These are phyloP conservation scores for Cyclophora albipunctata DNA, from an alignment of 2,888 invertebrate genomes.

Conservation along the genomic window DNA sequence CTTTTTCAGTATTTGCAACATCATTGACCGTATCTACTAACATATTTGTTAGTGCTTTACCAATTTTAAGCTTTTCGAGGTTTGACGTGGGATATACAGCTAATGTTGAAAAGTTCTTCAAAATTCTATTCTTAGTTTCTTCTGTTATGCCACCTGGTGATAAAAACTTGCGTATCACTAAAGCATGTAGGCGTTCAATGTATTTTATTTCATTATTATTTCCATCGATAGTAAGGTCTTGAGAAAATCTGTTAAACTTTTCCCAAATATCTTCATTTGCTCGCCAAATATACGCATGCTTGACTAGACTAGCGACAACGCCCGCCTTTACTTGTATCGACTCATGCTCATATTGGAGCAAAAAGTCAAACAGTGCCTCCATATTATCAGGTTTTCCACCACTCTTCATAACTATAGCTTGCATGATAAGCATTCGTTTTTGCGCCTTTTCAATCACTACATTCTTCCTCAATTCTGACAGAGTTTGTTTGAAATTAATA, in stretches of 20 bases:
- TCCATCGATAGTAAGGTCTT: constrained; percentile 48
- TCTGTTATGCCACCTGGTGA: too few species aligned
- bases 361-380: constrained; percentile 23
- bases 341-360: constrained; percentile 39
- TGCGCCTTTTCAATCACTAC: constrained; percentile 34
- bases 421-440: constrained; percentile 44
- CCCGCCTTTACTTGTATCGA: constrained; percentile 43
- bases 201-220: constrained; percentile 30
- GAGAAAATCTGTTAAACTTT: constrained; percentile 35
- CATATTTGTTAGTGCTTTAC: constrained; percentile 17
- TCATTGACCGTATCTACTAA: constrained; percentile 19
- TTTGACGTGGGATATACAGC: constrained; percentile 33
- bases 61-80: constrained; percentile 28
- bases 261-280: constrained; percentile 38
- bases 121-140: constrained; percentile 14
- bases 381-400: constrained; percentile 32
- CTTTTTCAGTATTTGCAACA: constrained; percentile 7
- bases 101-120: constrained; percentile 35
- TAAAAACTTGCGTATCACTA: too few species aligned
- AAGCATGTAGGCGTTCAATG: constrained; percentile 43
- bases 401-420: constrained; percentile 54
- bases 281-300: constrained; percentile 47
- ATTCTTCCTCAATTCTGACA: constrained; percentile 38
- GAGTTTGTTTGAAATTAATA: constrained; percentile 35
- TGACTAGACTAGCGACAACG: constrained; percentile 47